A percentile compares a stretch with the other conserved stretches of the same genome.
Evolutionary conservation across 2,797 vertebrate genomes (phyloP).

Genomic region (Nyctalus aviator): DNA sequence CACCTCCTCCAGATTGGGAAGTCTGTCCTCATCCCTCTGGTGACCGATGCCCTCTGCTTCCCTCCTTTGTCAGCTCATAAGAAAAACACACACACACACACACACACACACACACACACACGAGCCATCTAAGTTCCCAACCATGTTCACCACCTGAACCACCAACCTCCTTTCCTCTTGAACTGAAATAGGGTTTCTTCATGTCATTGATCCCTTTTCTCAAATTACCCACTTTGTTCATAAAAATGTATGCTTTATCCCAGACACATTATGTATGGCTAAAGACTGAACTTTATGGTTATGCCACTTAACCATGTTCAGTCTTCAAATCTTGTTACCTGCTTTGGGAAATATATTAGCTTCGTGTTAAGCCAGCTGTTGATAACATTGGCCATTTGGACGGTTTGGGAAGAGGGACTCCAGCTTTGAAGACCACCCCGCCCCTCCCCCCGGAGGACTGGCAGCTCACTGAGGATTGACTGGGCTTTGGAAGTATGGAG

Average conservation of each 20-base stretch:
- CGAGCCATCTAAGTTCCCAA: not conserved
- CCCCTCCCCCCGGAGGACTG: not conserved
- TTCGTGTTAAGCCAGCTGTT: not conserved
- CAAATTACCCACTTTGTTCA: not conserved
- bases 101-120: not conserved
- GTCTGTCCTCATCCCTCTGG: not conserved
- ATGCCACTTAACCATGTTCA: not conserved
- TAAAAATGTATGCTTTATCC: not conserved
- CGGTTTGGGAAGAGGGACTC: not conserved
- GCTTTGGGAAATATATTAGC: not conserved
- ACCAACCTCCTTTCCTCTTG: not conserved
- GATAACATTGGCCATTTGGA: not conserved
- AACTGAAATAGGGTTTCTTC: constrained; percentile 36
- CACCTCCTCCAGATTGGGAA: not conserved
- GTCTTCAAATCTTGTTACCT: not conserved
- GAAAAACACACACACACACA: not conserved
- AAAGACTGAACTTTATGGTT: not conserved
- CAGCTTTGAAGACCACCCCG: not conserved
- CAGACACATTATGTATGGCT: not conserved
- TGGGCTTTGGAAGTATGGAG: not conserved
- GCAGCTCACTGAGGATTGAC: not conserved
- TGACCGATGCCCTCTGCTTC: not conserved
- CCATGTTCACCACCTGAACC: not conserved
- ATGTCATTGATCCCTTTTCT: not conserved
- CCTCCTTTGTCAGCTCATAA: not conserved